Evolutionary conservation across 2,888 invertebrate species (phyloP), one percentile per base, ranked within the genome.

Genomic region (Rhaphigaster nebulosa): DNA sequence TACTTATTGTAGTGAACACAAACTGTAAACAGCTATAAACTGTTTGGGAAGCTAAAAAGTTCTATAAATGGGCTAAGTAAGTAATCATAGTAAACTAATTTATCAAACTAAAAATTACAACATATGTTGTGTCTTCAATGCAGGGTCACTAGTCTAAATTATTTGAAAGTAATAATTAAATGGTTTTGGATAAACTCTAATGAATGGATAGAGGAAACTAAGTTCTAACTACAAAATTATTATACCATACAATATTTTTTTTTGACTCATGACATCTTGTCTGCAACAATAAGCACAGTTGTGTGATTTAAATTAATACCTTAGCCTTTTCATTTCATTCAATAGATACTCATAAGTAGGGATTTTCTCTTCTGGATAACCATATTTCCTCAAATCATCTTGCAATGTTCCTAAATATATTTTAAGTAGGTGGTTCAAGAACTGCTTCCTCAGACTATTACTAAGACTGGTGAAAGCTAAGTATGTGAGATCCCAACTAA

Each of bases 301-400:
- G 10, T 80, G 3, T 12, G 4, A 41, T 10, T 45, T n/a, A 13
- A 84, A n/a, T 45, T 1, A 13, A 15, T 84, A 88, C 88, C 88
- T 88, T 26, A 88, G 38, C 34, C 88, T 88, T 26, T 88, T 54
- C 54, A 88, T 56, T 60, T 88, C 88, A 50, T 54, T 60, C 20
- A 56, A 15, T 56, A 88, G 15, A 29, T 54, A 60, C 26, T 88
- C 88, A 88, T 54, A 15, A 50, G 34, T 60, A 41, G 88, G 88
- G 13, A 88, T 88, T 84, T 84, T 84, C 0, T 88, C 88, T 88
- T 26, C 23, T 56, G 88, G 54, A 60, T 52, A 88, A 29, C 34
- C 56, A 34, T 56, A 88, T 29, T 41, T 52, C n/a, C 29, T 34
- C 23, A 88, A 54, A 56, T 54, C 41, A 8, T 88, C 56, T 38